Base-by-base conservation (phyloP, 2,888 invertebrate genomes). In the Trichogramma evanescens region DNA sequence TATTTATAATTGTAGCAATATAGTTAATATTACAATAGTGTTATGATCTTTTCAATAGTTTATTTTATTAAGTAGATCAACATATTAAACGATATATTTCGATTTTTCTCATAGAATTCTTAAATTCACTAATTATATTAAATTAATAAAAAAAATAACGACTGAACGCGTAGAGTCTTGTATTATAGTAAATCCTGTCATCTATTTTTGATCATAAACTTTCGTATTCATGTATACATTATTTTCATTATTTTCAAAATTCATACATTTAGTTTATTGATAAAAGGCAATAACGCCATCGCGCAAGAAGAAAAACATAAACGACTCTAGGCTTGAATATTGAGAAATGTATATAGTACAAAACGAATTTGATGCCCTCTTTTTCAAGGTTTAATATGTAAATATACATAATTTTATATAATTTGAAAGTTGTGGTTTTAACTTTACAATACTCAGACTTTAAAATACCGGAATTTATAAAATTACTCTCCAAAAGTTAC, bases 1-100 rank as follows among this genome's bases (percentile, higher is more conserved):
- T 70, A 71, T 77, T 75, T 73, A 75, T 77, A 76, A 75, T 75
- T 71, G 72, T 74, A 75, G 72, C 69, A 72, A 71, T 74, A 75
- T 74, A 70, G 71, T 73, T 75, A 71, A 75, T 76, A 77, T 74
- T 76, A 73, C 74, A 76, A 76, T 76, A 77, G 74, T 74, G 70
- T 71, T 74, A 71, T 69, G 72, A 72, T 74, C 70, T 68, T 72
- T 72, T 68, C 72, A 72, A 71, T 72, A 71, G 65, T 71, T 74
- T 71, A 71, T 62, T 61, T 72, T 72, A 74, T 75, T 71, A 74
- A 73, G 76, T 75, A 73, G 76, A 74, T 76, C 74, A 75, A 74
- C 72, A 69, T 68, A 69, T 72, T 72, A 71, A 73, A 70, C 67
- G 66, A 67, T 66, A 66, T 65, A 67, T 54, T 56, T 58, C 52